A percentile compares a stretch with the other conserved stretches of the same genome.
phyloP scores from a whole-genome alignment of 2,888 invertebrate species.

The Rhyacophila evoluta region DNA sequence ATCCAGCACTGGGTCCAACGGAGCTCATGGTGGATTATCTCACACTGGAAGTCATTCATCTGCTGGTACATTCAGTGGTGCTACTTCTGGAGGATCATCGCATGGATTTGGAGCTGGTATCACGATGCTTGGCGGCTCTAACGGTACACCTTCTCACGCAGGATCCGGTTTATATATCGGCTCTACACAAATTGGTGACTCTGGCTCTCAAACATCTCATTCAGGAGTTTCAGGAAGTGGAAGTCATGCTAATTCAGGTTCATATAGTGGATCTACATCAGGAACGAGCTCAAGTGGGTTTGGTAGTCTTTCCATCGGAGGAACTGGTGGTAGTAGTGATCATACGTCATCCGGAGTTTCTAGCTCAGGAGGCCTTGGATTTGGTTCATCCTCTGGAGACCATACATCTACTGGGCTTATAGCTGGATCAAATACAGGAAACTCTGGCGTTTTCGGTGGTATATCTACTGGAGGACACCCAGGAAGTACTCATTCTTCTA shows the following conservation, averaged over 20 bases:
- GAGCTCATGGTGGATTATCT: not conserved
- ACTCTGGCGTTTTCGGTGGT: not conserved
- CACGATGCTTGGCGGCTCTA: not conserved
- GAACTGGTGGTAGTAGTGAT: not conserved
- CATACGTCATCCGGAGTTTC: not conserved
- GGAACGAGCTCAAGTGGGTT: not conserved
- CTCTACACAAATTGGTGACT: not conserved
- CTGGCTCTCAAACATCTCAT: not conserved
- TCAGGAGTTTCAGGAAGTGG: not conserved
- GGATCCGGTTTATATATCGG: not conserved
- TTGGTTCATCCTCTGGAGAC: not conserved
- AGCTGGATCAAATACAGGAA: not conserved
- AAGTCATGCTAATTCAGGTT: not conserved
- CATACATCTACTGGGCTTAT: not conserved
- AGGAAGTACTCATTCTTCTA: not conserved
- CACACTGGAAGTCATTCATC: conserved; percentile 12
- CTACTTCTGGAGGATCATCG: conserved; percentile 3
- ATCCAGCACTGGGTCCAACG: not conserved
- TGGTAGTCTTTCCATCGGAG: not conserved
- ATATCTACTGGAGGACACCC: not conserved
- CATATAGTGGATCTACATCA: not conserved
- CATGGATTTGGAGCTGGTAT: not conserved
- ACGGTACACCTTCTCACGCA: not conserved
- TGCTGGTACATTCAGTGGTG: not conserved
- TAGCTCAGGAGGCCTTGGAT: not conserved